phyloP scores from a whole-genome alignment of 2,113 vertebrate species.

The Epinephelus lanceolatus region DNA sequence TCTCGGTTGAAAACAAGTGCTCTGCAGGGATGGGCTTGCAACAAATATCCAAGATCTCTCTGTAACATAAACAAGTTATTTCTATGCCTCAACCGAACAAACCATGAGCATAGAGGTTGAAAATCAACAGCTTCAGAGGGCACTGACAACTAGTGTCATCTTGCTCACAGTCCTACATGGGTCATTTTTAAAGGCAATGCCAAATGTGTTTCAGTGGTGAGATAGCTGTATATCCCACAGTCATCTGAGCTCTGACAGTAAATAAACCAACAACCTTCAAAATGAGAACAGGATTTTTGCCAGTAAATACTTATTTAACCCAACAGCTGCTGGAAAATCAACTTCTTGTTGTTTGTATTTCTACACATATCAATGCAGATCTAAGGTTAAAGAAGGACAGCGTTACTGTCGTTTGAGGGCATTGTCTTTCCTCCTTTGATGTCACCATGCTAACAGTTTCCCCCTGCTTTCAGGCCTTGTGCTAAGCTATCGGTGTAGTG shows the following conservation, averaged over 20 bases:
- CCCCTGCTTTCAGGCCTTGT: background rate
- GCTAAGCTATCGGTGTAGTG: constrained; percentile 5
- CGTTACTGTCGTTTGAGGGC: background rate
- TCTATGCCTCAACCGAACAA: background rate
- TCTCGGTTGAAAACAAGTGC: no score
- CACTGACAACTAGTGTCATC: background rate
- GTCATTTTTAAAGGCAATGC: background rate
- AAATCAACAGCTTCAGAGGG: no score
- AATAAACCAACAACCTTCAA: background rate
- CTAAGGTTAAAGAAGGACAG: background rate
- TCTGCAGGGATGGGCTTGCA: no score
- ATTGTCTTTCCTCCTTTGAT: background rate
- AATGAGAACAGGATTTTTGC: background rate
- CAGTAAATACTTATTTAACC: background rate
- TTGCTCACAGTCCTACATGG: background rate
- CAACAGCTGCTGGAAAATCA: background rate
- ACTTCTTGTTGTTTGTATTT: background rate
- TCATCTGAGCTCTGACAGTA: background rate
- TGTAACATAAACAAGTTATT: background rate
- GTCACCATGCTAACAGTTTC: background rate
- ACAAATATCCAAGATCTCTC: no score
- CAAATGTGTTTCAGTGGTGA: background rate
- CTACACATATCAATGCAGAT: background rate
- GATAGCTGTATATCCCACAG: background rate
- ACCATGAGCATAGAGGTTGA: background rate